A percentile compares a stretch with the other conserved stretches of the same genome.
These are phyloP conservation scores for Synaphobranchus kaupii DNA, from an alignment of 2,797 vertebrate genomes.

Conservation along the genomic window DNA sequence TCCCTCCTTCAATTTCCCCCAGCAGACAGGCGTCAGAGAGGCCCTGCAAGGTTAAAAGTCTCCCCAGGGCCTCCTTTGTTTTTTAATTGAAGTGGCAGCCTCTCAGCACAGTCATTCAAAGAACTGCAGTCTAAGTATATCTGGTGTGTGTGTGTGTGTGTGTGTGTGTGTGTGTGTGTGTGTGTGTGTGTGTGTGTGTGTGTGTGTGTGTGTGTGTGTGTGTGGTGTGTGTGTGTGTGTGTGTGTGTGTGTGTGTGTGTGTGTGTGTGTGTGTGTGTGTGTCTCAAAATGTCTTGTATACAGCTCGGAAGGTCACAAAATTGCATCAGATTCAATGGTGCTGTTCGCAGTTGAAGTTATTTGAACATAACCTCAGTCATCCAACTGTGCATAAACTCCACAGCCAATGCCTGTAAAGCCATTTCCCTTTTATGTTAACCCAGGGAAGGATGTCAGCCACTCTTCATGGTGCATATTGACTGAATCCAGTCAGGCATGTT, in stretches of 20 bases:
- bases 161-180: not conserved
- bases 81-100: slow-evolving; percentile 5
- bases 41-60: slow-evolving; percentile 13
- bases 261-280: not conserved
- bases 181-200: not conserved
- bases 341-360: not conserved
- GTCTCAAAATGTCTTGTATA: not conserved
- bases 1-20: not conserved
- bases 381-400: not conserved
- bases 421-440: not conserved
- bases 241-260: not conserved
- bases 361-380: not conserved
- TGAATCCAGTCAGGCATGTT: not conserved
- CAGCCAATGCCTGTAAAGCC: not conserved
- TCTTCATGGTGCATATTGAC: not conserved
- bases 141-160: not conserved
- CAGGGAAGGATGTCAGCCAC: slow-evolving; percentile 9
- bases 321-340: not conserved
- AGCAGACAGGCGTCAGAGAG: not conserved
- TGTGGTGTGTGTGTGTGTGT: not conserved
- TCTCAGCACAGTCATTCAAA: not conserved
- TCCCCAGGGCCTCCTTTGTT: not conserved
- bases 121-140: not conserved
- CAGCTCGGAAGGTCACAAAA: not conserved
- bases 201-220: not conserved